phyloP scores from a whole-genome alignment of 1,140 invertebrate species.

The Aphis gossypii region DNA sequence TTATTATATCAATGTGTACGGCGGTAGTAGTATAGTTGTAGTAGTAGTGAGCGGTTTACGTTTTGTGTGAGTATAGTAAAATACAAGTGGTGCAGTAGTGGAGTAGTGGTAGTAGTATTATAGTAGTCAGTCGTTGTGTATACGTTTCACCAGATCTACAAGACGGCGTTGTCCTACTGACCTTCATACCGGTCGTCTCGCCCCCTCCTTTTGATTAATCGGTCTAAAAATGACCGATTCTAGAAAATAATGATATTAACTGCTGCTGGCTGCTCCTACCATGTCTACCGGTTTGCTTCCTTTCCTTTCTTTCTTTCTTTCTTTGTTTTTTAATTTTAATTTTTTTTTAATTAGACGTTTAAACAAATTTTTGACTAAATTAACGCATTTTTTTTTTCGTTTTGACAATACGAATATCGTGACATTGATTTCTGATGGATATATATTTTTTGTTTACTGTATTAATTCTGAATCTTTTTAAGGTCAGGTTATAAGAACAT shows the following conservation, averaged over 20 bases:
- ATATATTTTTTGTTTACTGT: background rate
- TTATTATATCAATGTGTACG: background rate
- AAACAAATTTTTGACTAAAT: slow-evolving; percentile 42
- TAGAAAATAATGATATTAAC: slow-evolving; percentile 56
- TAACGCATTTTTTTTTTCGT: background rate
- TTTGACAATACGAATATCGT: slow-evolving; percentile 24
- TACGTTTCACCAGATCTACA: slow-evolving; percentile 45
- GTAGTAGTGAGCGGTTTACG: slow-evolving; percentile 10
- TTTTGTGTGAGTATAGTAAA: slow-evolving; percentile 17
- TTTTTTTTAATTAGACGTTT: slow-evolving; percentile 46
- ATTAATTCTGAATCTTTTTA: slow-evolving; percentile 10
- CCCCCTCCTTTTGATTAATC: slow-evolving; percentile 57
- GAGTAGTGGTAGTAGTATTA: slow-evolving; percentile 1
- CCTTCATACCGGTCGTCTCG: slow-evolving; percentile 55
- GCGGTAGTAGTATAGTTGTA: slow-evolving; percentile 19
- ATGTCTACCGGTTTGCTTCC: slow-evolving; percentile 7
- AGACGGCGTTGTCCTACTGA: slow-evolving; percentile 56
- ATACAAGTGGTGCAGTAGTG: slow-evolving; percentile 1
- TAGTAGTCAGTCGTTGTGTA: background rate
- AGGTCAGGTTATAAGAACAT: slow-evolving; percentile 44
- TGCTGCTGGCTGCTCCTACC: background rate
- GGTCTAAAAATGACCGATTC: slow-evolving; percentile 54
- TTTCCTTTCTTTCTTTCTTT: slow-evolving; percentile 34
- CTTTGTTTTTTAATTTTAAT: slow-evolving; percentile 20
- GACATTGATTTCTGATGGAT: background rate